Conservation (phyloP, 1,140 invertebrate genomes). For the Brachionus plicatilis region DNA sequence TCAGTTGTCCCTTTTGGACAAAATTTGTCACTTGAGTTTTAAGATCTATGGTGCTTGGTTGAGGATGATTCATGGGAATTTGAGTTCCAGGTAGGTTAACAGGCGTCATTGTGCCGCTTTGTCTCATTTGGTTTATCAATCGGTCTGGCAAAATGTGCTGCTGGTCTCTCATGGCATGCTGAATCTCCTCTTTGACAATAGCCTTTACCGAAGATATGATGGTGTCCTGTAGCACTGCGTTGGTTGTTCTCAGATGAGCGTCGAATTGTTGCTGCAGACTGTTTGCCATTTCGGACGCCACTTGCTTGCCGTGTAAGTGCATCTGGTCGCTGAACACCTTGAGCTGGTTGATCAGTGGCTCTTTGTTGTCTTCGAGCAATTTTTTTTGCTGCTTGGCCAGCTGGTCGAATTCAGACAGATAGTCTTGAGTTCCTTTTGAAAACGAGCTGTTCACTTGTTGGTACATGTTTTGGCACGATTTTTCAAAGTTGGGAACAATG, state of each 20-base stretch:
- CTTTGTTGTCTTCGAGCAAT: slow-evolving; percentile 45
- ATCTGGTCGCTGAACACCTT: slow-evolving; percentile 44
- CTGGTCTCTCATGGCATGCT: slow-evolving; percentile 61
- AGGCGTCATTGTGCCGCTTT: slow-evolving; percentile 66
- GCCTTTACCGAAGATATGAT: slow-evolving; percentile 31
- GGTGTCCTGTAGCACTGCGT: slow-evolving; percentile 27
- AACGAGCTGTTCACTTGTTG: slow-evolving; percentile 79
- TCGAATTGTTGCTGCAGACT: slow-evolving; percentile 47
- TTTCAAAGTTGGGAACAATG: slow-evolving; percentile 75
- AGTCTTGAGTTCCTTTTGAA: slow-evolving; percentile 75
- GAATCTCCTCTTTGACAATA: slow-evolving; percentile 60
- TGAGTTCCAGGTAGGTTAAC: slow-evolving; percentile 38
- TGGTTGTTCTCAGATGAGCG: slow-evolving; percentile 43
- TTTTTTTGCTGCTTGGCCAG: slow-evolving; percentile 41
- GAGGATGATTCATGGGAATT: neutral
- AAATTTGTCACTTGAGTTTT: slow-evolving; percentile 68
- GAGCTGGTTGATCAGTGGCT: slow-evolving; percentile 46
- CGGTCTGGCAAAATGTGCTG: slow-evolving; percentile 60
- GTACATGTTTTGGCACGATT: slow-evolving; percentile 75
- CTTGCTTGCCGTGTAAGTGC: slow-evolving; percentile 44
- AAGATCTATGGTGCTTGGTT: slow-evolving; percentile 53
- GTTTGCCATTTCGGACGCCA: slow-evolving; percentile 44
- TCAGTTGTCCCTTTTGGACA: slow-evolving; percentile 68
- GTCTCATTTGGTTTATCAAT: slow-evolving; percentile 60
- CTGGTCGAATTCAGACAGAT: slow-evolving; percentile 61